These are phyloP conservation scores for Cyaniris semiargus DNA, from an alignment of 2,888 invertebrate species.

Conservation along the genomic window DNA sequence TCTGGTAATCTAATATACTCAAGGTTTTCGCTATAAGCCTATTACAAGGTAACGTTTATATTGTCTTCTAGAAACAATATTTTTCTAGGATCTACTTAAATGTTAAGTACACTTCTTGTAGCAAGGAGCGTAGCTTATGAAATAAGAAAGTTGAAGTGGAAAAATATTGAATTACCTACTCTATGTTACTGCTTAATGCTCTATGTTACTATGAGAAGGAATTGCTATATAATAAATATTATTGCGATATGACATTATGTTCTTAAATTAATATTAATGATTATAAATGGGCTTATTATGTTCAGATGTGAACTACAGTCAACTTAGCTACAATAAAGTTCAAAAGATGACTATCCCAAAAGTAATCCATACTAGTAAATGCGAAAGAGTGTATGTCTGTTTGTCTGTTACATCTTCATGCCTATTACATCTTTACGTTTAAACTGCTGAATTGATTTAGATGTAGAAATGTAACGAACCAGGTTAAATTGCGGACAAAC, in stretches of 20 bases:
- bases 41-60: not conserved
- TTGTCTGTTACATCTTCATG: too few relatives aligned
- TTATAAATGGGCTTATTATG: too few relatives aligned
- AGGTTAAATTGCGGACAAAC: not conserved
- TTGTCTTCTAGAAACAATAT: constrained; percentile 16
- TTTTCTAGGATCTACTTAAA: not conserved
- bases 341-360: too few relatives aligned
- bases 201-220: not conserved
- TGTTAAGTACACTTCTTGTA: not conserved
- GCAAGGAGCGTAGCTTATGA: constrained; percentile 1
- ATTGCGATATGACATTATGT: not conserved
- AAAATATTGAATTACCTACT: not conserved
- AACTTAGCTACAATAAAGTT: too few relatives aligned
- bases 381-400: too few relatives aligned
- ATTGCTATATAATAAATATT: not conserved
- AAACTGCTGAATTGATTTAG: too few relatives aligned
- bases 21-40: not conserved
- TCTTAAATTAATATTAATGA: too few relatives aligned
- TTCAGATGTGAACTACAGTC: too few relatives aligned
- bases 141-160: not conserved
- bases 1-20: not conserved
- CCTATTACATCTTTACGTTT: too few relatives aligned
- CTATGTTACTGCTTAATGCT: not conserved
- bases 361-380: too few relatives aligned
- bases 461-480: too few relatives aligned